These are phyloP conservation scores for Turdus rufiventris DNA, from an alignment of 2,113 vertebrate genomes.

Conservation along the genomic window DNA sequence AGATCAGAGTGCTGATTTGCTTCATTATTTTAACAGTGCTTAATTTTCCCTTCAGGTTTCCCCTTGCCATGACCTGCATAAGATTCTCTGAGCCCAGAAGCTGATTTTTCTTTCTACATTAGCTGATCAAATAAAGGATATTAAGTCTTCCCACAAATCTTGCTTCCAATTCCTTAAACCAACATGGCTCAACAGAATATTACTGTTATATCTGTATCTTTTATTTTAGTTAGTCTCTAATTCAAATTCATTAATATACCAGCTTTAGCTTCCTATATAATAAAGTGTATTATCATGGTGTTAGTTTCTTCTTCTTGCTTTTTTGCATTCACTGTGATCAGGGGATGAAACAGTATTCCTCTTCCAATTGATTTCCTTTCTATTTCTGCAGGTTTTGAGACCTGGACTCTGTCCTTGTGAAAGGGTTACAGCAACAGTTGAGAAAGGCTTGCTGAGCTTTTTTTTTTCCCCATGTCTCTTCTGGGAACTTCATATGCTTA, in stretches of 20 bases:
- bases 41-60: background rate
- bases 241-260: background rate
- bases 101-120: background rate
- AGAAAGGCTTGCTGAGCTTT: background rate
- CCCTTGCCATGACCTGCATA: background rate
- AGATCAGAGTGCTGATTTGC: background rate
- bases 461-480: background rate
- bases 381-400: background rate
- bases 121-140: background rate
- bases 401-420: background rate
- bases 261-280: background rate
- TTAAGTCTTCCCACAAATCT: background rate
- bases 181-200: background rate
- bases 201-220: background rate
- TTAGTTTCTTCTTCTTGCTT: background rate
- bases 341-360: background rate
- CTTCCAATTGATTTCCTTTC: slow-evolving; percentile 22
- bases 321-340: background rate
- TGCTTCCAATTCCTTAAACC: background rate
- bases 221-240: background rate
- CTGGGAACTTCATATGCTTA: background rate
- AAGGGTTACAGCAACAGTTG: background rate
- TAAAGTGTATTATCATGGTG: background rate
- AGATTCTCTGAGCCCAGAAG: background rate
- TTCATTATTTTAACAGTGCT: background rate